Percentiles rank a stretch among this genome's conserved stretches.
Evolutionary conservation across 2,113 vertebrate genomes (phyloP).

Genomic region (Clarias macrocephalus): DNA sequence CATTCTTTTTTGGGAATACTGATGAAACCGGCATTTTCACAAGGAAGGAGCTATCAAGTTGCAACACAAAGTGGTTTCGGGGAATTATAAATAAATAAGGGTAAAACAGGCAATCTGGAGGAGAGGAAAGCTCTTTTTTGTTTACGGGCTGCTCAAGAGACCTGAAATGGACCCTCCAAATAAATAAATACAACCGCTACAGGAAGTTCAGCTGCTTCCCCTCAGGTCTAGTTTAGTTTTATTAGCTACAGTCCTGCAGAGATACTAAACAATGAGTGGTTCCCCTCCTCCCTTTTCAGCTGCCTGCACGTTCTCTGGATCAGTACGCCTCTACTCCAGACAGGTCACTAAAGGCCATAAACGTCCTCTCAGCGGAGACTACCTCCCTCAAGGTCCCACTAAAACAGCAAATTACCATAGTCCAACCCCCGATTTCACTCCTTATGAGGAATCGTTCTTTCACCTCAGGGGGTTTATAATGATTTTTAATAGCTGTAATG

Average conservation of each 20-base stretch:
- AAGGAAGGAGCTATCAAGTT: slow-evolving; percentile 72
- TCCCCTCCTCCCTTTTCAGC: slow-evolving; percentile 26
- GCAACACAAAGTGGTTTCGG: slow-evolving; percentile 72
- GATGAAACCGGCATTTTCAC: slow-evolving; percentile 68
- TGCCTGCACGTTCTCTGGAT: slow-evolving; percentile 40
- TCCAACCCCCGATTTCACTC: background rate
- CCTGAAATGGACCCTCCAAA: slow-evolving; percentile 70
- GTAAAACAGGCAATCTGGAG: slow-evolving; percentile 63
- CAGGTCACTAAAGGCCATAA: slow-evolving; percentile 31
- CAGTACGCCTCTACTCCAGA: slow-evolving; percentile 13
- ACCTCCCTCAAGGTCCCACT: slow-evolving; percentile 22
- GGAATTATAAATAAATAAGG: slow-evolving; percentile 75
- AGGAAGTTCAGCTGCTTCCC: slow-evolving; percentile 76
- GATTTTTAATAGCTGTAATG: slow-evolving; percentile 32
- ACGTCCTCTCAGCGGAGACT: slow-evolving; percentile 27
- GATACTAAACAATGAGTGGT: slow-evolving; percentile 67
- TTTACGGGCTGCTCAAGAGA: slow-evolving; percentile 73
- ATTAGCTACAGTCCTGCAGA: slow-evolving; percentile 76
- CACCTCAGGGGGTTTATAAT: slow-evolving; percentile 9
- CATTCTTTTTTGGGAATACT: slow-evolving; percentile 64
- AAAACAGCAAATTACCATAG: background rate
- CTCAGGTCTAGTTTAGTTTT: slow-evolving; percentile 73
- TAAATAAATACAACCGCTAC: slow-evolving; percentile 77
- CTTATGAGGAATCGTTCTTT: background rate
- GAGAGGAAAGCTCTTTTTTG: slow-evolving; percentile 67